phyloP scores from a whole-genome alignment of 2,888 invertebrate species.

The Thalpophila matura region DNA sequence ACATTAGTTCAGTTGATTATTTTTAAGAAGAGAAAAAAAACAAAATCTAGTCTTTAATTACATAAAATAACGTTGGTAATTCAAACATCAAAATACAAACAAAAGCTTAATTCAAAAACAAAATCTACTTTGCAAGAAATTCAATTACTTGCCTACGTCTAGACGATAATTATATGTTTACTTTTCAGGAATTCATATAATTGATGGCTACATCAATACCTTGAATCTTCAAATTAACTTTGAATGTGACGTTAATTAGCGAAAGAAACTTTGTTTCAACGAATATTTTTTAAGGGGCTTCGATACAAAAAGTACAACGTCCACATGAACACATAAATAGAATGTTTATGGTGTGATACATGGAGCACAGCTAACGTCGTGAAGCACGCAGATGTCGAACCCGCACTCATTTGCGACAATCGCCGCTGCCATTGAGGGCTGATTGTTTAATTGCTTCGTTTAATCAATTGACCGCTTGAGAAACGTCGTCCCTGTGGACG shows the following conservation, averaged over 20 bases:
- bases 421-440: conserved; percentile 84
- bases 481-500: conserved; percentile 77
- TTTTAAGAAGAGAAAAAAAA: neutral
- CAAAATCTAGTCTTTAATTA: neutral
- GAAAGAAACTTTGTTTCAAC: conserved; percentile 46
- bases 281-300: conserved; percentile 36
- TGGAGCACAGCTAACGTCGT: conserved; percentile 19
- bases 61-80: neutral
- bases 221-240: conserved; percentile 50
- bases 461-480: conserved; percentile 90
- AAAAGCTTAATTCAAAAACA: conserved; percentile 19
- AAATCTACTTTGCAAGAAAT: conserved; percentile 8
- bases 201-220: conserved; percentile 40
- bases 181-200: conserved; percentile 36
- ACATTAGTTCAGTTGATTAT: conserved; percentile 7
- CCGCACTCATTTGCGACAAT: conserved; percentile 88
- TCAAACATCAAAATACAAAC: conserved; percentile 11
- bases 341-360: conserved; percentile 45
- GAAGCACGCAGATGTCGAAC: conserved; percentile 77
- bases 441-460: conserved; percentile 91
- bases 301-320: conserved; percentile 27
- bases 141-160: conserved; percentile 25
- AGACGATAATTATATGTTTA: conserved; percentile 36
- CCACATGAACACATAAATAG: conserved; percentile 44
- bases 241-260: conserved; percentile 55